A percentile compares a stretch with the other conserved stretches of the same genome.
Conservation (phyloP, 2,888 invertebrate genomes). For the Philopedon plagiatum region DNA sequence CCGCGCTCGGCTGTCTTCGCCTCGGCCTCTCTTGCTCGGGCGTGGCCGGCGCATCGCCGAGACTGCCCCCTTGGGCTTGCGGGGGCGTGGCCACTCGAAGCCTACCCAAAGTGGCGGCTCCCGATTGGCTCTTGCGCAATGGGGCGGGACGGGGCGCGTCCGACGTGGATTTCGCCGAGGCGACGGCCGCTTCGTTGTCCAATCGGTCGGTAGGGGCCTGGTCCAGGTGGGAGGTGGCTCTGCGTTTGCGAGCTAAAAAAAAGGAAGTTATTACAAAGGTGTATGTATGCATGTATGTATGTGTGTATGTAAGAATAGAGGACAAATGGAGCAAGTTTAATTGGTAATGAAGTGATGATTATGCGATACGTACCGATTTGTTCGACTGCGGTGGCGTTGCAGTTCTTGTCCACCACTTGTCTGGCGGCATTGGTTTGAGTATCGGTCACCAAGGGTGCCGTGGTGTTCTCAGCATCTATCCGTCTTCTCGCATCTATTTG, state of each 20-base stretch:
- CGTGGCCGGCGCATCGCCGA: constrained; percentile 62
- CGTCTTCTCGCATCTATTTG: constrained; percentile 68
- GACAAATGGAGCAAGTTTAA: no score
- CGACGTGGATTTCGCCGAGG: constrained; percentile 71
- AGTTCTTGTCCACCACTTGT: constrained; percentile 75
- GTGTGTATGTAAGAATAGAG: neutral
- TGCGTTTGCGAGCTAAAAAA: constrained; percentile 63
- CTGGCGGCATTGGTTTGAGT: constrained; percentile 70
- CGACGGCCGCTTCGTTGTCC: constrained; percentile 78
- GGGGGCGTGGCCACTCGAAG: constrained; percentile 73
- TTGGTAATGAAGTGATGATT: no score
- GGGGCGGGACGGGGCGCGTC: constrained; percentile 66
- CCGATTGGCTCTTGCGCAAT: constrained; percentile 68
- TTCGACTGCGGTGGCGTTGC: constrained; percentile 75
- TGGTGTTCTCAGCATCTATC: constrained; percentile 76
- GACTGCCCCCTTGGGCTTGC: constrained; percentile 54
- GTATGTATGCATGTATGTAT: neutral
- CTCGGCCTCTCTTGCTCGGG: constrained; percentile 67
- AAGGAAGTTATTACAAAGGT: neutral
- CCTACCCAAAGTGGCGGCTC: constrained; percentile 81
- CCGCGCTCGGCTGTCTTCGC: constrained; percentile 67
- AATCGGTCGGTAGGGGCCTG: constrained; percentile 66
- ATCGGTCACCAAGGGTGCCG: constrained; percentile 75
- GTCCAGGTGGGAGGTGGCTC: constrained; percentile 67
- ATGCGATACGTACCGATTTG: constrained; percentile 54